These are phyloP conservation scores for Drosophila athabasca DNA, from an alignment of 1,140 invertebrate genomes.

Conservation along the genomic window DNA sequence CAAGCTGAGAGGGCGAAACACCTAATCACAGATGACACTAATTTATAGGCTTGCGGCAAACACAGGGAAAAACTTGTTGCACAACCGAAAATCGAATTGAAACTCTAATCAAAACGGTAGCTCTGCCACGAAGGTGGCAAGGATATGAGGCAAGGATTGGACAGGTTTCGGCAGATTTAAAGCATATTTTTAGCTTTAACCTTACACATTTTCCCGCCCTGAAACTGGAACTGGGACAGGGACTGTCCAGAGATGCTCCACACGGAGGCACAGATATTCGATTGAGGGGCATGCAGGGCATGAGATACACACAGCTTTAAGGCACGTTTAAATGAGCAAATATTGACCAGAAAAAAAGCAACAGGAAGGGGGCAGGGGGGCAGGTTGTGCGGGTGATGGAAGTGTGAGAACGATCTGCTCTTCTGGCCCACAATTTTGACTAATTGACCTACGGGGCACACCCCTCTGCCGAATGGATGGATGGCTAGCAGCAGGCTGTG, in stretches of 20 bases:
- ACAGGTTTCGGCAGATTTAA: conserved; percentile 37
- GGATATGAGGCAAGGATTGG: not conserved
- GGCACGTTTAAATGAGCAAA: conserved; percentile 59
- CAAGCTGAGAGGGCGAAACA: too few species aligned
- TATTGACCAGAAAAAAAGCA: conserved; percentile 52
- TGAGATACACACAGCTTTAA: conserved; percentile 54
- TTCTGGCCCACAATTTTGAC: conserved; percentile 43
- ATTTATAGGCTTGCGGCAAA: conserved; percentile 47
- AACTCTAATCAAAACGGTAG: conserved; percentile 46
- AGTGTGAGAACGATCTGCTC: too few species aligned
- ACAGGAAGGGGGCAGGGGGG: too few species aligned
- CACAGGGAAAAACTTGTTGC: conserved; percentile 62
- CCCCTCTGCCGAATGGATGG: not conserved
- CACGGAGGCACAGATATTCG: too few species aligned
- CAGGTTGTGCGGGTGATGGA: too few species aligned
- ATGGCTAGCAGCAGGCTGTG: conserved; percentile 10
- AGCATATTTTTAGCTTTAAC: conserved; percentile 67
- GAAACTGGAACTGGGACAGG: not conserved
- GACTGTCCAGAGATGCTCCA: not conserved
- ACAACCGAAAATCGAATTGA: conserved; percentile 44
- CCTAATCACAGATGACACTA: conserved; percentile 61
- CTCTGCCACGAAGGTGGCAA: too few species aligned
- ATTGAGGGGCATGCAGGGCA: too few species aligned
- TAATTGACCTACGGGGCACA: conserved; percentile 66
- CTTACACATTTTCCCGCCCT: conserved; percentile 47